A percentile compares a stretch with the other conserved stretches of the same genome.
Conservation (phyloP, 1,140 invertebrate genomes). For the Penaeus vannamei region DNA sequence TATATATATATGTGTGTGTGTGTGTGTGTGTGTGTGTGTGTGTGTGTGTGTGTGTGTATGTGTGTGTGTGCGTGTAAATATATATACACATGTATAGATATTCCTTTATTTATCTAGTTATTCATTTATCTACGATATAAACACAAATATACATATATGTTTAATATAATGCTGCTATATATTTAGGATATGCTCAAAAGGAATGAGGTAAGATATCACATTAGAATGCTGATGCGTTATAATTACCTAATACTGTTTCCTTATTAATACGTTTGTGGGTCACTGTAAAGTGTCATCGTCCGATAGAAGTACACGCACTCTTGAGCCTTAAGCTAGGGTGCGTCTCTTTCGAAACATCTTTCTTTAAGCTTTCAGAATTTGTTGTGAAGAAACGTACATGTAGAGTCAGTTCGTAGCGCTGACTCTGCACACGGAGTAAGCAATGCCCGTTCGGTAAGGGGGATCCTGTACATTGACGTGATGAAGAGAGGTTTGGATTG, state of each 20-base stretch:
- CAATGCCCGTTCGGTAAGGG: no score
- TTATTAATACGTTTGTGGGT: neutral
- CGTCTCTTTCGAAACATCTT: no score
- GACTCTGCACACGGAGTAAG: no score
- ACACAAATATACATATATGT: conserved; percentile 21
- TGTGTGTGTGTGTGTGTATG: neutral
- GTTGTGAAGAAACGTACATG: no score
- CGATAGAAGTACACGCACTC: neutral
- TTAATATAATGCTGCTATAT: neutral
- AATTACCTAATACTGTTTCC: neutral
- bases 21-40: neutral
- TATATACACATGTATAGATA: conserved; percentile 2
- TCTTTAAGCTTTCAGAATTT: no score
- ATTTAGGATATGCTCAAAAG: neutral
- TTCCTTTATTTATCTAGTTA: conserved; percentile 3
- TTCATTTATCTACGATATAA: conserved; percentile 1
- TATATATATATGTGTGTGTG: neutral
- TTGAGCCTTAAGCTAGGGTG: neutral
- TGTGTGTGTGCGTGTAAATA: neutral
- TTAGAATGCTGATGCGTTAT: neutral
- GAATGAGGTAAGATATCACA: conserved; percentile 35
- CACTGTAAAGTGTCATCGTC: neutral
- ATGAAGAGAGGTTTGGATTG: no score
- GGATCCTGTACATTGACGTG: no score
- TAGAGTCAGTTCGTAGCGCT: no score